Evolutionary conservation across 1,140 invertebrate species (phyloP), one percentile per base, ranked within the genome.

Genomic region (Galendromus occidentalis): DNA sequence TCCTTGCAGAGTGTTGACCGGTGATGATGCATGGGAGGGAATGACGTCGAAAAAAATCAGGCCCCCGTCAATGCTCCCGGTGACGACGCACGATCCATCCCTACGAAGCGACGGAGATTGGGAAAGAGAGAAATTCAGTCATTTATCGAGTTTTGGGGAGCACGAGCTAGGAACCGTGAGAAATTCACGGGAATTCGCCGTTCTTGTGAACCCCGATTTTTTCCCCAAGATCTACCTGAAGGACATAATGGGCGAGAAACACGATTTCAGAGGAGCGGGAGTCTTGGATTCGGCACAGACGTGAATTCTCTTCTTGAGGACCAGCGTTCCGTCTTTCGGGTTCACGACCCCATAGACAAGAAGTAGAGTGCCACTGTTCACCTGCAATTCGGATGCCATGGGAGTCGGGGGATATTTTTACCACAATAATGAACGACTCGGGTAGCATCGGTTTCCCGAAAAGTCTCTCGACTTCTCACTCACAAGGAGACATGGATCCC

Each of bases 171-270:
- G n/a, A n/a, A n/a, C n/a, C n/a, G n/a, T n/a, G n/a, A n/a, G n/a
- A n/a, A n/a, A n/a, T n/a, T n/a, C n/a, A n/a, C n/a, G n/a, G n/a
- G n/a, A n/a, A n/a, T n/a, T n/a, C n/a, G n/a, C n/a, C n/a, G n/a
- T n/a, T 39, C 9, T 39, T 39, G 33, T 39, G 33, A 39, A 39
- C 9, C 9, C 9, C 33, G 33, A 4, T 6, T 4, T 39, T 9
- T 39, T 4, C 33, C 33, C 33, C 4, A 39, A 4, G 33, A 39
- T n/a, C n/a, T 85, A 82, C 68, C 85, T 78, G 74, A 86, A 86
- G 66, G 85, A 86, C 84, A 86, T 84, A 64, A 84, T 84, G 12
- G 88, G 87, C 74, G 88, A 91, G 78, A 91, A 91, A 12, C 85
- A 83, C 45, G 86, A 88, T 63, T 81, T 79, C 12, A 90, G 80